A percentile compares a stretch with the other conserved stretches of the same genome.
phyloP scores from a whole-genome alignment of 1,140 invertebrate genomes.

The Arion vulgaris region DNA sequence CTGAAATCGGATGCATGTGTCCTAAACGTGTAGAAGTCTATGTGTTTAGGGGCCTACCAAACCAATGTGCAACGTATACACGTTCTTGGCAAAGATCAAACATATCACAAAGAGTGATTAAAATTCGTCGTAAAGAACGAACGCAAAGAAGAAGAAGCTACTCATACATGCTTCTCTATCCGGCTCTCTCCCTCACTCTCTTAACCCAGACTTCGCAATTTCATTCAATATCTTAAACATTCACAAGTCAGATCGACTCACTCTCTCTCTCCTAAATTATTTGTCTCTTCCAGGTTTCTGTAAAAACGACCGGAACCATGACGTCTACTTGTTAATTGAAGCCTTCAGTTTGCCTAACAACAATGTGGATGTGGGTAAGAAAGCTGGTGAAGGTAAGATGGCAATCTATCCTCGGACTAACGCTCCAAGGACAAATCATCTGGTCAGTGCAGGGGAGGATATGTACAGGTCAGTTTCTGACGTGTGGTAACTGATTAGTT shows the following conservation, averaged over 20 bases:
- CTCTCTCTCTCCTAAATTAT: too few species aligned
- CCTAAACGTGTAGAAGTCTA: too few species aligned
- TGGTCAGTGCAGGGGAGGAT: conserved; percentile 63
- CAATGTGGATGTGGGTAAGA: conserved; percentile 54
- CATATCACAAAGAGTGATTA: too few species aligned
- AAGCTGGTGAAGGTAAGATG: conserved; percentile 68
- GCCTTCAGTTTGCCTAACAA: conserved; percentile 56
- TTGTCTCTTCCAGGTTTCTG: conserved; percentile 57
- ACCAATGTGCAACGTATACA: too few species aligned
- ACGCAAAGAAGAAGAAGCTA: too few species aligned
- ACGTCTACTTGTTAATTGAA: conserved; percentile 67
- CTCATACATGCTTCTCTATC: background rate
- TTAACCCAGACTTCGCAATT: too few species aligned
- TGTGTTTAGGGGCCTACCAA: too few species aligned
- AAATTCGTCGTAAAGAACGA: too few species aligned
- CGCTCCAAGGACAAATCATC: conserved; percentile 62
- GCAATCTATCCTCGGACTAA: conserved; percentile 69
- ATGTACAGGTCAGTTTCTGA: conserved; percentile 63
- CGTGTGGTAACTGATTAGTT: too few species aligned
- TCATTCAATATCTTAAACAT: background rate
- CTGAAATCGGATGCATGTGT: too few species aligned
- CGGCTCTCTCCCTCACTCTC: conserved; percentile 9
- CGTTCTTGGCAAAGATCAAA: too few species aligned
- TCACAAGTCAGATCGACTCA: background rate
- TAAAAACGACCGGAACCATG: conserved; percentile 69